Percentiles rank a stretch among this genome's conserved stretches.
phyloP scores from a whole-genome alignment of 2,888 invertebrate genomes.

The Rhingia campestris region DNA sequence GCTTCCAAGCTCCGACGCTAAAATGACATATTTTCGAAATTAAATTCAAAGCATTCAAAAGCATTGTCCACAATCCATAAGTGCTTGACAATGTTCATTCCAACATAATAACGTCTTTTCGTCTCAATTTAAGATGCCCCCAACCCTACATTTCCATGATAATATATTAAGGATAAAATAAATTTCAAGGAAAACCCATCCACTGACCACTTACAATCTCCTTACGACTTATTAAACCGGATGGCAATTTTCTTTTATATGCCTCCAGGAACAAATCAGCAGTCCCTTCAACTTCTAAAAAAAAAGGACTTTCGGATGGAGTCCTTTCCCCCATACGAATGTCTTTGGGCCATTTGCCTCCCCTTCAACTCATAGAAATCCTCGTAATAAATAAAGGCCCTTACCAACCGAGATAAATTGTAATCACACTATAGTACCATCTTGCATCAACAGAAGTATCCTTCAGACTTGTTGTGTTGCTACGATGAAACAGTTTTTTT shows the following conservation, averaged over 20 bases:
- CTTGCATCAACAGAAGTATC: conserved; percentile 22
- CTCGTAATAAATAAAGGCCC: conserved; percentile 23
- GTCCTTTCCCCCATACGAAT: conserved; percentile 10
- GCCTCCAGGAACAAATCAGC: conserved; percentile 41
- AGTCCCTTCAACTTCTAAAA: conserved; percentile 16
- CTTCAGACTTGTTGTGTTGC: conserved; percentile 51
- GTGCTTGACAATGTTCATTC: background rate
- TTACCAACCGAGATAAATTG: conserved; percentile 57
- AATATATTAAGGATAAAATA: conserved; percentile 30
- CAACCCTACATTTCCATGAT: conserved; percentile 4
- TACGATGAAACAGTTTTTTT: conserved; percentile 38
- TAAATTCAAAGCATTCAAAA: background rate
- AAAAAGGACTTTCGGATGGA: background rate
- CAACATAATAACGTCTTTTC: background rate
- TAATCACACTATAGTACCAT: conserved; percentile 59
- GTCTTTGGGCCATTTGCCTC: conserved; percentile 5
- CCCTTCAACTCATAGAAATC: background rate
- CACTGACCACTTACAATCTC: conserved; percentile 51
- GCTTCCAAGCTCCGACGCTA: no score
- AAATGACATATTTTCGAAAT: background rate
- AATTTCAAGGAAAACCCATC: conserved; percentile 29
- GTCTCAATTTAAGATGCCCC: conserved; percentile 12
- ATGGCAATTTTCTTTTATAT: conserved; percentile 8
- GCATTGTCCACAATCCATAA: background rate
- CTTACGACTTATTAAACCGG: conserved; percentile 48